These are phyloP conservation scores for Hoplostethus mediterraneus DNA, from an alignment of 2,797 vertebrate species.

Conservation along the genomic window DNA sequence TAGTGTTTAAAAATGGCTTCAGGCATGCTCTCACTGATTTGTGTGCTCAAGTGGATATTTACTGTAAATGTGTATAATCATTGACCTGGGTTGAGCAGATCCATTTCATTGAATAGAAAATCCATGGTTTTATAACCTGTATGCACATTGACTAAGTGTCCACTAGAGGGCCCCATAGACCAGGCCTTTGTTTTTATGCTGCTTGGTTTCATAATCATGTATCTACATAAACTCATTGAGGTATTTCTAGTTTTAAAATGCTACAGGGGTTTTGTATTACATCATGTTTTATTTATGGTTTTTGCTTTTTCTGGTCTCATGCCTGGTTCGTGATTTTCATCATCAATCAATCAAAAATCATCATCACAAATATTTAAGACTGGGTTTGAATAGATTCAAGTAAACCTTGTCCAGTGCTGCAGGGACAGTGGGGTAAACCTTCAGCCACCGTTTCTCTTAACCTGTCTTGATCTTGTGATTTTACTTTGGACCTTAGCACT, in stretches of 20 bases:
- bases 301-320: neutral
- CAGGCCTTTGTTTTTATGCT: neutral
- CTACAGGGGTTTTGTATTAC: slow-evolving; percentile 13
- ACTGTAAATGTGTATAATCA: too few relatives aligned
- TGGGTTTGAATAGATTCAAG: neutral
- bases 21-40: neutral
- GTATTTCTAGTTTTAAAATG: slow-evolving; percentile 24
- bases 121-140: neutral
- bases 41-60: neutral
- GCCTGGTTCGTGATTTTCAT: neutral
- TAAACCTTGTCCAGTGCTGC: neutral
- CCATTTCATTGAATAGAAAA: neutral
- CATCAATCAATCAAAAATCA: neutral
- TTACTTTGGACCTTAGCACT: too few relatives aligned
- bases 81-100: neutral
- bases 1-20: neutral
- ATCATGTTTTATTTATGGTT: neutral
- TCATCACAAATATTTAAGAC: neutral
- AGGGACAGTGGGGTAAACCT: too few relatives aligned
- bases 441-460: too few relatives aligned
- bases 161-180: slow-evolving; percentile 67
- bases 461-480: too few relatives aligned
- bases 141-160: neutral
- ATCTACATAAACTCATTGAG: slow-evolving; percentile 67
- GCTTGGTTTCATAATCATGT: slow-evolving; percentile 61